These are phyloP conservation scores for Xiphydria camelus DNA, from an alignment of 2,888 invertebrate genomes.

Conservation along the genomic window DNA sequence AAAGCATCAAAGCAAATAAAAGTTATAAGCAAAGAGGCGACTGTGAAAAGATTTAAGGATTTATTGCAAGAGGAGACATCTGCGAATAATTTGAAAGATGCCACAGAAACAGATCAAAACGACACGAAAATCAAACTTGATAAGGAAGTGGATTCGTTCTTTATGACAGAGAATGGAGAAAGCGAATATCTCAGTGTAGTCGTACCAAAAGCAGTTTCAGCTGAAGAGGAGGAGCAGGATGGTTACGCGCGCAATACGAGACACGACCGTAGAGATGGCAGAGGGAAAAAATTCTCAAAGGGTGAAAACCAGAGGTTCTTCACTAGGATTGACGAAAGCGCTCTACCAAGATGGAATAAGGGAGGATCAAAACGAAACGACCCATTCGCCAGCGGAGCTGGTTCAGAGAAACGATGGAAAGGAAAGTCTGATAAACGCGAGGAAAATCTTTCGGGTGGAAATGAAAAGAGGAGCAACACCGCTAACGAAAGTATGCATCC, in stretches of 20 bases:
- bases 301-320: slow-evolving; percentile 25
- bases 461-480: neutral
- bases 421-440: neutral
- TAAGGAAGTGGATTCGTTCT: slow-evolving; percentile 43
- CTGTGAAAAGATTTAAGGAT: slow-evolving; percentile 41
- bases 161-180: slow-evolving; percentile 35
- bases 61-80: slow-evolving; percentile 29
- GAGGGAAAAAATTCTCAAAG: slow-evolving; percentile 2
- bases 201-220: slow-evolving; percentile 22
- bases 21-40: slow-evolving; percentile 36
- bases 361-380: neutral
- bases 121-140: slow-evolving; percentile 19
- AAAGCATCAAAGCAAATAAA: slow-evolving; percentile 10
- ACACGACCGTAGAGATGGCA: slow-evolving; percentile 5
- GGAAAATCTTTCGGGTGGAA: neutral
- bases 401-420: neutral
- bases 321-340: slow-evolving; percentile 18
- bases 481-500: slow-evolving; percentile 41
- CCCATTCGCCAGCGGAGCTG: too few species aligned
- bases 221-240: slow-evolving; percentile 11
- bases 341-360: neutral
- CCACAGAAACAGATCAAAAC: slow-evolving; percentile 4
- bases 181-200: slow-evolving; percentile 34
- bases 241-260: neutral
- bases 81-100: neutral